Evolutionary conservation across 2,888 invertebrate genomes (phyloP).

Genomic region (Melanchra persicariae): DNA sequence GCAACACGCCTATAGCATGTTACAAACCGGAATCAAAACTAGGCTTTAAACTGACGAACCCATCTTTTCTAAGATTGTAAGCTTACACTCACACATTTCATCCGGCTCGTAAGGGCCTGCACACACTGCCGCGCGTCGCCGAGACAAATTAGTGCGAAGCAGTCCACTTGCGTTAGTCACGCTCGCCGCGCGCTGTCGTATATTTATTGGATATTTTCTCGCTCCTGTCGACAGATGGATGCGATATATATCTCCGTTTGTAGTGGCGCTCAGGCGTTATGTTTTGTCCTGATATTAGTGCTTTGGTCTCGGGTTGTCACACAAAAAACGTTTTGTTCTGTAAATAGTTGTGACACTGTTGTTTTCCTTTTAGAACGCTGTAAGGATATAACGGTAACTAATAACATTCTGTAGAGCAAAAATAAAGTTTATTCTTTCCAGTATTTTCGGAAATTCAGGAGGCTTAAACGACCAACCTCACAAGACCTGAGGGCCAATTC

Average conservation of each 20-base stretch:
- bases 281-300: constrained; percentile 19
- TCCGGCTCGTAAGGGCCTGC: constrained; percentile 1
- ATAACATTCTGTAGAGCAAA: no score
- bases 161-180: constrained; percentile 52
- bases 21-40: no score
- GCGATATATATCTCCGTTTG: constrained; percentile 31
- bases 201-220: constrained; percentile 60
- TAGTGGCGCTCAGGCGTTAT: constrained; percentile 22
- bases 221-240: constrained; percentile 24
- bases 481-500: no score
- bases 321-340: constrained; percentile 15
- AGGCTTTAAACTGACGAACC: not conserved
- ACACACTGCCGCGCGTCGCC: constrained; percentile 4
- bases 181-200: constrained; percentile 51
- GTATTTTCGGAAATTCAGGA: no score
- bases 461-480: no score
- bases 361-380: not conserved
- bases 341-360: not conserved
- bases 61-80: not conserved
- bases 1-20: no score
- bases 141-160: constrained; percentile 48
- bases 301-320: not conserved
- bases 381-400: no score
- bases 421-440: no score
- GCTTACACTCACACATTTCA: not conserved